Evolutionary conservation across 2,113 vertebrate species (phyloP).

Genomic region (Sebastes fasciatus): DNA sequence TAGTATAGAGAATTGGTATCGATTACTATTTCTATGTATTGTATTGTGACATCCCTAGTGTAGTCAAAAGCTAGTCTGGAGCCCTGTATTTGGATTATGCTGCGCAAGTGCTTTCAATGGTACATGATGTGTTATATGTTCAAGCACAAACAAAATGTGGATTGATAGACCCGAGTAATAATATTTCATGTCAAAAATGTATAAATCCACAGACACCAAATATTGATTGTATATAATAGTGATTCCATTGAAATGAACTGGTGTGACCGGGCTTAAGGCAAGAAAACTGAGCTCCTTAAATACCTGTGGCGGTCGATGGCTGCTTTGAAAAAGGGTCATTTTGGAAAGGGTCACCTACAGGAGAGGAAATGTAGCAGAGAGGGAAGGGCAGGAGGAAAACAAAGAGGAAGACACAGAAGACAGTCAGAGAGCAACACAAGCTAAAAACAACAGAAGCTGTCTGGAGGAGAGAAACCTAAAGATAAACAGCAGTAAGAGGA

Average conservation of each 20-base stretch:
- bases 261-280: not conserved
- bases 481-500: not conserved
- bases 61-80: too few relatives aligned
- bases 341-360: conserved; percentile 92
- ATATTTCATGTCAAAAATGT: not conserved
- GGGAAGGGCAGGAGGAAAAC: conserved; percentile 35
- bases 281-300: conserved; percentile 13
- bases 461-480: not conserved
- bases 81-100: not conserved
- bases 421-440: conserved; percentile 45
- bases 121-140: not conserved
- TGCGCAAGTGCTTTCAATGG: too few relatives aligned
- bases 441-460: conserved; percentile 29
- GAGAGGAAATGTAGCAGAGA: conserved; percentile 45
- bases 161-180: not conserved
- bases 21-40: too few relatives aligned
- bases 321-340: conserved; percentile 94
- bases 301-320: conserved; percentile 88
- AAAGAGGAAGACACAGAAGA: conserved; percentile 47
- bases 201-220: not conserved
- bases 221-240: not conserved
- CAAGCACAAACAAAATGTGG: not conserved
- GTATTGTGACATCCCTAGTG: too few relatives aligned
- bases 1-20: too few relatives aligned
- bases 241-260: not conserved